Base-by-base conservation (phyloP, 2,888 invertebrate genomes). In the Tachina lurida region DNA sequence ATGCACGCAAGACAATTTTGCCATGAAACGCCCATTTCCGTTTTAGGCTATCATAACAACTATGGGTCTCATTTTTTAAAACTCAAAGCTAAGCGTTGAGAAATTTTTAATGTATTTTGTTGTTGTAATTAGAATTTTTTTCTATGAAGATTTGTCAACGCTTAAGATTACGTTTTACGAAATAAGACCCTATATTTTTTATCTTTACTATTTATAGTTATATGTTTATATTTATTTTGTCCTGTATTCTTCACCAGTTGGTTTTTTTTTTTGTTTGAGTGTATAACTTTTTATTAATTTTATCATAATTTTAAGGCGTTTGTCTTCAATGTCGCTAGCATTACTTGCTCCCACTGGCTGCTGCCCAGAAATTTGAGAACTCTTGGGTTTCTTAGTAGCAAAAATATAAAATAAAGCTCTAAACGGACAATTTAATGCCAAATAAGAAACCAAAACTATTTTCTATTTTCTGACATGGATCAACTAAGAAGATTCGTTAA, bases 291-390 rank as follows among this genome's bases (percentile, higher is more conserved):
- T 52, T 74, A 58, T 63, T 65, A 68, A 52, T 76, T 71, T 78
- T 75, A 62, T 86, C 63, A 87, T 82, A 85, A 78, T 77, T 79
- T 82, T 85, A 63, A 78, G 86, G 82, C 82, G 65, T 86, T 87
- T 85, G 84, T 85, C 68, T 79, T 70, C 80, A 80, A 84, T 87
- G 84, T 81, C 60, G 74, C 78, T 68, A 68, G 75, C 78, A 78
- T 73, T 73, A 83, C 76, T 83, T 79, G 62, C 68, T 62, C 79
- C 45, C 83, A 71, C 56, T 56, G 41, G 58, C 54, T 65, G 76
- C 47, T 62, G 78, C 67, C 67, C 81, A 75, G 60, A 65, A 82
- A 31, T 65, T 60, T 62, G 12, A 54, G 9, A 60, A 60, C 67
- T 78, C 73, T 39, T 67, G 12, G 67, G 45, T 78, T 39, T 75